Base-by-base conservation (phyloP, 2,888 invertebrate genomes). In the Drosophila dives region DNA sequence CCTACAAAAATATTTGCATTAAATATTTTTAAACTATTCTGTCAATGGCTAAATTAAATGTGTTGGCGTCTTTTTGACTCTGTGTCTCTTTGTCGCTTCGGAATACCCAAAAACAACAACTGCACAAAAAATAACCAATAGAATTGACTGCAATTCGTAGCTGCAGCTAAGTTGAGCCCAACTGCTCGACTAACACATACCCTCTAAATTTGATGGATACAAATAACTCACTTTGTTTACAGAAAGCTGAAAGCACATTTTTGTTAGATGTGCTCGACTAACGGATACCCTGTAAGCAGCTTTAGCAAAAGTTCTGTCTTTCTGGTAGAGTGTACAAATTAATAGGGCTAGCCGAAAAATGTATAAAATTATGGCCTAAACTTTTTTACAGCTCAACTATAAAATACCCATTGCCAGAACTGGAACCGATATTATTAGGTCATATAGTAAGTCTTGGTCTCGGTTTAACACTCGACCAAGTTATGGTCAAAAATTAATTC, bases 11-110 rank as follows among this genome's bases (percentile, higher is more conserved):
- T 60, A 66, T 82, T 75, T 82, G 40, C 60, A 36, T 80, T 51
- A 80, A 87, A 86, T 80, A 66, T 87, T 78, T 88, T 73, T 72
- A 63, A 71, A 70, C 55, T 65, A 69, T 75, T 75, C 77, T 23
- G 26, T 32, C 20, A 20, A 32, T 3, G 20, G 15, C n/a, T n/a
- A 20, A 56, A 59, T 34, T 60, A 33, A 54, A 20, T 38, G 48
- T 65, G 81, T 86, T 60, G 84, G 83, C 53, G 55, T 56, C 51
- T 53, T 29, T 23, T 17, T 40, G 50, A 8, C 17, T 5, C 5
- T 7, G 36, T 17, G 36, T 17, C 8, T 0, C 20, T 20, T 12
- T 23, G 20, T 15, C 45, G 20, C 3, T 59, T 34, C 10, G 64
- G 32, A 50, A 60, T 53, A 54, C 40, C 6, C 29, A 7, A 34